A percentile compares a stretch with the other conserved stretches of the same genome.
Conservation (phyloP, 2,797 vertebrate species). For the Ceryle rudis region DNA sequence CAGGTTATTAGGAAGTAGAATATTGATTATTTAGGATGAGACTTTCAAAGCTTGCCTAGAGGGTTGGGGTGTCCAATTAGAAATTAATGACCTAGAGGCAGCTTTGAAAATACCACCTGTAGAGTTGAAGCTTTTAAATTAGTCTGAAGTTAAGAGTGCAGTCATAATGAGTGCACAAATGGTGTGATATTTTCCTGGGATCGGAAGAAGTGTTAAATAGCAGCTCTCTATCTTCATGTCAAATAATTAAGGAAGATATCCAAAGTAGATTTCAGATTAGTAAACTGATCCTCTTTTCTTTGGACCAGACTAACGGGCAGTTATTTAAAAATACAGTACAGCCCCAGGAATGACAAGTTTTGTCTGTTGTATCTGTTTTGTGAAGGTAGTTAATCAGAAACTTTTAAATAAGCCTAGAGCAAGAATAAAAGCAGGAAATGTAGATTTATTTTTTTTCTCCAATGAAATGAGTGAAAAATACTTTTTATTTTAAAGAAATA, state of each 20-base stretch:
- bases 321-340: not conserved
- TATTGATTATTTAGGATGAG: conserved; percentile 65
- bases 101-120: conserved; percentile 70
- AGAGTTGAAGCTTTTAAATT: conserved; percentile 65
- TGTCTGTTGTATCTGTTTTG: not conserved
- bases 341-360: not conserved
- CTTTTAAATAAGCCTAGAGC: not conserved
- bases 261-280: conserved; percentile 33
- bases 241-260: conserved; percentile 49
- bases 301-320: not conserved
- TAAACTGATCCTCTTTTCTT: not conserved
- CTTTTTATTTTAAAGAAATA: not conserved
- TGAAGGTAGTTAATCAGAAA: not conserved
- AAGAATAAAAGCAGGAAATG: not conserved
- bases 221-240: conserved; percentile 15
- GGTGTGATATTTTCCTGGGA: conserved; percentile 58
- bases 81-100: conserved; percentile 57
- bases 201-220: conserved; percentile 34
- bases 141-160: conserved; percentile 48
- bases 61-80: conserved; percentile 55
- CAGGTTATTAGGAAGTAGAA: conserved; percentile 64
- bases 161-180: conserved; percentile 49
- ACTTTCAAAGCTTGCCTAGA: conserved; percentile 48
- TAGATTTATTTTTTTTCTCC: not conserved
- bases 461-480: not conserved